phyloP scores from a whole-genome alignment of 2,888 invertebrate species.

The Cheilosia grossa region DNA sequence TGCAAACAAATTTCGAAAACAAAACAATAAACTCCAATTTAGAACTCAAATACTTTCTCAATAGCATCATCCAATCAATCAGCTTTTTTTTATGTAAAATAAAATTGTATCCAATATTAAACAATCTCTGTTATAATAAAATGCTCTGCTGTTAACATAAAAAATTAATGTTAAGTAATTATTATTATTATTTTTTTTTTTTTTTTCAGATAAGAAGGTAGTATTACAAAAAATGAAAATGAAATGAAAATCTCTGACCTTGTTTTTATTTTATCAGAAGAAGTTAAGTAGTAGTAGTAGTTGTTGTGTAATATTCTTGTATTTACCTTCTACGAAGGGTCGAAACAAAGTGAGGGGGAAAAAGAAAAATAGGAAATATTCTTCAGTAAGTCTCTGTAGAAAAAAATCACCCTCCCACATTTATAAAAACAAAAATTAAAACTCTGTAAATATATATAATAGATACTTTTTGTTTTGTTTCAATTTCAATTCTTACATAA shows the following conservation, averaged over 20 bases:
- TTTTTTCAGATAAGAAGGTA: conserved; percentile 45
- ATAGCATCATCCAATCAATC: conserved; percentile 70
- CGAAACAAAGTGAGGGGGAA: conserved; percentile 80
- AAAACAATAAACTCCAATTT: conserved; percentile 23
- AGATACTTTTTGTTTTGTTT: conserved; percentile 12
- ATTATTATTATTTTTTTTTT: conserved; percentile 12
- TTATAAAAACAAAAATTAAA: conserved; percentile 5
- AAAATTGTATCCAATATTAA: conserved; percentile 39
- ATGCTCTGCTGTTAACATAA: conserved; percentile 52
- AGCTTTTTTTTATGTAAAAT: conserved; percentile 36
- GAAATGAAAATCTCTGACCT: conserved; percentile 75
- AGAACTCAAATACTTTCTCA: conserved; percentile 24
- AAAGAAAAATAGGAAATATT: conserved; percentile 77
- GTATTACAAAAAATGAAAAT: conserved; percentile 56
- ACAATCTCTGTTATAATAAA: conserved; percentile 29
- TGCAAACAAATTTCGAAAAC: conserved; percentile 1
- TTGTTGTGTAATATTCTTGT: conserved; percentile 77
- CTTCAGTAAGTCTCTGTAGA: conserved; percentile 72
- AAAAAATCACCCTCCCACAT: conserved; percentile 62
- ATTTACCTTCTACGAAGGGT: conserved; percentile 83
- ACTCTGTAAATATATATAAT: conserved; percentile 14
- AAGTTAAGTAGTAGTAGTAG: conserved; percentile 72
- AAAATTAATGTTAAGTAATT: conserved; percentile 13
- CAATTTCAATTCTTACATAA: conserved; percentile 43
- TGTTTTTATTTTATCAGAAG: conserved; percentile 67